phyloP scores from a whole-genome alignment of 53 echinoderm and acorn worm genomes.

The Mesocentrotus franciscanus region DNA sequence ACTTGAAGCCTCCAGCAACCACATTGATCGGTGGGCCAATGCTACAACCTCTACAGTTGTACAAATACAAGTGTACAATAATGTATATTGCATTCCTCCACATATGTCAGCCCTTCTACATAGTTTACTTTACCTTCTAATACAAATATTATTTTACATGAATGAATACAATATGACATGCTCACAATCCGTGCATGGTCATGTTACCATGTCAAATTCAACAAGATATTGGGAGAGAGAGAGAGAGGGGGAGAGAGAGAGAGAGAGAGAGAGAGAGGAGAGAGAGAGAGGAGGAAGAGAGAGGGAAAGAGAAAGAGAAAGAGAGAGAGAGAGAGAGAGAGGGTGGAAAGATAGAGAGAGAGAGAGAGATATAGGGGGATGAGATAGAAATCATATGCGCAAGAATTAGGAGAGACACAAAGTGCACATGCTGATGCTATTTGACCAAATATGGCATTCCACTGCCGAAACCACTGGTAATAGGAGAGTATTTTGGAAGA shows the following conservation, averaged over 20 bases:
- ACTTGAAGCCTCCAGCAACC: neutral
- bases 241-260: neutral
- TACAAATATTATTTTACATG: neutral
- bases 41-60: neutral
- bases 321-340: neutral
- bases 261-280: too few species aligned
- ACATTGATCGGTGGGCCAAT: neutral
- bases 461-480: constrained; percentile 33
- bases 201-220: neutral
- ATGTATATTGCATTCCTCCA: neutral
- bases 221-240: neutral
- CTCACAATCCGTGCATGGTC: neutral
- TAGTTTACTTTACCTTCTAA: neutral
- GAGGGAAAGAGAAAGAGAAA: neutral
- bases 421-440: constrained; percentile 10
- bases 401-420: neutral
- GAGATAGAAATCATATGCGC: neutral
- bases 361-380: neutral
- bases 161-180: neutral
- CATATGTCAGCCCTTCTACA: neutral
- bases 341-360: neutral
- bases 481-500: constrained; percentile 18
- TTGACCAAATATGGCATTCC: constrained; percentile 57
- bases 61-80: neutral
- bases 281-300: neutral